Evolutionary conservation across 1,140 invertebrate species (phyloP).

Genomic region (Grapholita molesta): DNA sequence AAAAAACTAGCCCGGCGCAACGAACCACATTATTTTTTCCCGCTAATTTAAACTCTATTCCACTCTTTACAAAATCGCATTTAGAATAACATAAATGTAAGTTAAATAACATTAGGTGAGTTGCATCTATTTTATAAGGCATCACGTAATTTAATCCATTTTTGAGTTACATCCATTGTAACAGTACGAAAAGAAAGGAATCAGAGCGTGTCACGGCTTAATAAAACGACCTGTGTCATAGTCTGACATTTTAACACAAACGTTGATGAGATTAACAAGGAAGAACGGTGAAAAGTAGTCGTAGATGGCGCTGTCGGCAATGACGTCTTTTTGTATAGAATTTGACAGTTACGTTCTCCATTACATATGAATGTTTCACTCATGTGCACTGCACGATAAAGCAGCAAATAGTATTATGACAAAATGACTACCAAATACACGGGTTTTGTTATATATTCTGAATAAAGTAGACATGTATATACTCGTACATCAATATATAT

Average conservation of each 20-base stretch:
- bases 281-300: no score
- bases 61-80: background rate
- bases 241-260: background rate
- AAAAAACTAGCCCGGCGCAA: background rate
- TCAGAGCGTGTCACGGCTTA: background rate
- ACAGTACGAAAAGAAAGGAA: background rate
- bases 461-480: no score
- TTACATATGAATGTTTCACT: no score
- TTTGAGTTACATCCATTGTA: background rate
- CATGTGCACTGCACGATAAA: no score
- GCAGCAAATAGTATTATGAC: no score
- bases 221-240: background rate
- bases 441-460: no score
- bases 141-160: background rate
- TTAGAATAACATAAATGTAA: background rate
- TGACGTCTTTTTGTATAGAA: no score
- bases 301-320: no score
- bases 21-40: background rate
- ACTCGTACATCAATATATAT: no score
- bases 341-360: no score
- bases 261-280: background rate
- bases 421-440: no score
- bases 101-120: background rate
- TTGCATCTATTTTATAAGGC: background rate
- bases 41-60: background rate